These are phyloP conservation scores for Drosophila putrida DNA, from an alignment of 2,888 invertebrate genomes.

Conservation along the genomic window DNA sequence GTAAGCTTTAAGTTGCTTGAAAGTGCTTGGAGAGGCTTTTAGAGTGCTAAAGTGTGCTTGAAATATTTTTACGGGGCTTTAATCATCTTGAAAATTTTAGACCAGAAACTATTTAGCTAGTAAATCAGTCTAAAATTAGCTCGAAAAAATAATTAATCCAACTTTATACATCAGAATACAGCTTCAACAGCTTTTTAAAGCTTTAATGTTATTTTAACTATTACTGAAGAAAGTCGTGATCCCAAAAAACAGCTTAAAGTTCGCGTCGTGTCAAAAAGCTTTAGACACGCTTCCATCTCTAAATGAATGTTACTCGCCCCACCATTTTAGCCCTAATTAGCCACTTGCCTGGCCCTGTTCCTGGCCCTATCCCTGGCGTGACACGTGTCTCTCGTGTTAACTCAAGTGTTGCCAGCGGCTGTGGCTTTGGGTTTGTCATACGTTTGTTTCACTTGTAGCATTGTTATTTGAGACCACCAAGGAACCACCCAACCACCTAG, in stretches of 20 bases:
- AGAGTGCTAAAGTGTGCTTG: too few species aligned
- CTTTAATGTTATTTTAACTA: too few species aligned
- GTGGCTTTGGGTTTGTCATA: constrained; percentile 59
- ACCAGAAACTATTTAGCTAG: too few species aligned
- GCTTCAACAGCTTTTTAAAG: too few species aligned
- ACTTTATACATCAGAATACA: too few species aligned
- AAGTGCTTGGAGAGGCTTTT: too few species aligned
- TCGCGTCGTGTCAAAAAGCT: constrained; percentile 15
- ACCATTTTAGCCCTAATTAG: constrained; percentile 53
- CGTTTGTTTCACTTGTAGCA: constrained; percentile 43
- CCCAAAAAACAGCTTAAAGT: background rate
- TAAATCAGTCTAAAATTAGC: too few species aligned
- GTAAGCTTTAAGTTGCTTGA: background rate
- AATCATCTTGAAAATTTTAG: background rate
- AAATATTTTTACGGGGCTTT: background rate
- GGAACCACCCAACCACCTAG: constrained; percentile 18
- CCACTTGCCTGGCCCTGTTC: constrained; percentile 47
- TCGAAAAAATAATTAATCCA: too few species aligned
- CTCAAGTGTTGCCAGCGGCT: constrained; percentile 65
- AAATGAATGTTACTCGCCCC: constrained; percentile 25
- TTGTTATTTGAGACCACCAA: constrained; percentile 58
- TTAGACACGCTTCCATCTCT: constrained; percentile 11
- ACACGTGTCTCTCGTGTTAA: constrained; percentile 70
- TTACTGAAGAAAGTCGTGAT: too few species aligned
- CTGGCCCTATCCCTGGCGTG: constrained; percentile 22